A percentile compares a stretch with the other conserved stretches of the same genome.
Conservation (phyloP, 1,140 invertebrate species). For the Diorhabda carinulata region DNA sequence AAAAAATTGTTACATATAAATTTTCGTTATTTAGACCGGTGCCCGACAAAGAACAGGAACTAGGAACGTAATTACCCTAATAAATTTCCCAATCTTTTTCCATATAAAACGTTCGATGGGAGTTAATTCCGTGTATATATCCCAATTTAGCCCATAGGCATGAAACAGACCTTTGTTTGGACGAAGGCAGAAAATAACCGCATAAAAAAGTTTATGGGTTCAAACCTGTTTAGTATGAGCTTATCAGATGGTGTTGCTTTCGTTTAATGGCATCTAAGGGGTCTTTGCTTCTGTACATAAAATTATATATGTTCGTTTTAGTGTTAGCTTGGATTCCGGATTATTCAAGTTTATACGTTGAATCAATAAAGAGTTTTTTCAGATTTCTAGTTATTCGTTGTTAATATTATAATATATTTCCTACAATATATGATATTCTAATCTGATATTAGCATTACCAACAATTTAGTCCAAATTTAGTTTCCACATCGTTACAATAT, state of each 20-base stretch:
- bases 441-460: no score
- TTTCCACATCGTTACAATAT: no score
- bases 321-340: not conserved
- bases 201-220: slow-evolving; percentile 1
- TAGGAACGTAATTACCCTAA: not conserved
- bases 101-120: not conserved
- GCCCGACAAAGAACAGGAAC: not conserved
- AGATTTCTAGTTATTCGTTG: no score
- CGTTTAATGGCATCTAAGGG: not conserved
- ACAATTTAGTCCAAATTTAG: no score
- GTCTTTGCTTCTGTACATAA: not conserved
- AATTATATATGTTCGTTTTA: slow-evolving; percentile 1
- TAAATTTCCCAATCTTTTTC: slow-evolving; percentile 1
- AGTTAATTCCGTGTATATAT: slow-evolving; percentile 3
- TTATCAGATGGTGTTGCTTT: not conserved
- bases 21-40: no score
- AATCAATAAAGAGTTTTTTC: no score
- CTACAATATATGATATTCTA: no score
- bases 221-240: slow-evolving; percentile 1
- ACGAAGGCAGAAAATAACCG: not conserved
- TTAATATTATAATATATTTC: no score
- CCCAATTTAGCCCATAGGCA: not conserved
- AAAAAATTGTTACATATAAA: no score
- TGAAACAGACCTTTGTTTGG: slow-evolving; percentile 1
- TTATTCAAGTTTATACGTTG: not conserved